Evolutionary conservation across 2,888 invertebrate genomes (phyloP).

Genomic region (Ochlodes sylvanus): DNA sequence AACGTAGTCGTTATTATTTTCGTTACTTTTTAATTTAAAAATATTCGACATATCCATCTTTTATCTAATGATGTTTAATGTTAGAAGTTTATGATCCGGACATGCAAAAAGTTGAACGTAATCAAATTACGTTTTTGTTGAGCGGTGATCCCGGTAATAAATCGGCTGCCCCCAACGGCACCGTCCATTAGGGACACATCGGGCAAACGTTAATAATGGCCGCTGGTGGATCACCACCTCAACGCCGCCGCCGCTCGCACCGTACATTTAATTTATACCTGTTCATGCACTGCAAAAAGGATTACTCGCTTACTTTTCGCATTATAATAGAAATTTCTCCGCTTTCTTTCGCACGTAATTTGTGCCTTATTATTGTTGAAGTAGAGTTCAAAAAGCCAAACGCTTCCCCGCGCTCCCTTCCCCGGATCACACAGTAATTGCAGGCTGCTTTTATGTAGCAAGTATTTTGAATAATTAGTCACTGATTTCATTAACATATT

Average conservation of each 20-base stretch:
- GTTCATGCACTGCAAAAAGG: slow-evolving; percentile 10
- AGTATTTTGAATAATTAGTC: slow-evolving; percentile 47
- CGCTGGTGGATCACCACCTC: neutral
- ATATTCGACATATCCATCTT: too few relatives aligned
- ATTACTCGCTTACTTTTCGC: slow-evolving; percentile 2
- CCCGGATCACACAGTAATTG: slow-evolving; percentile 37
- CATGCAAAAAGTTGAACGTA: too few relatives aligned
- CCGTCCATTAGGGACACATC: slow-evolving; percentile 2
- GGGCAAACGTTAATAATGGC: slow-evolving; percentile 11
- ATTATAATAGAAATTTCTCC: slow-evolving; percentile 19
- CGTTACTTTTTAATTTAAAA: too few relatives aligned
- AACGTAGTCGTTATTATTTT: too few relatives aligned
- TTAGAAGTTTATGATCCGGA: too few relatives aligned
- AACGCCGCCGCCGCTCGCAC: neutral
- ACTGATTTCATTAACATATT: slow-evolving; percentile 49
- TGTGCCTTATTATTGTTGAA: neutral
- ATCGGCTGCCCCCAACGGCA: neutral
- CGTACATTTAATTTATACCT: slow-evolving; percentile 16
- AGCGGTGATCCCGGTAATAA: too few relatives aligned
- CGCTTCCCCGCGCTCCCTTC: neutral
- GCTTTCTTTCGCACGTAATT: slow-evolving; percentile 10
- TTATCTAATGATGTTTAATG: too few relatives aligned
- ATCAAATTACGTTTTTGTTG: slow-evolving; percentile 1
- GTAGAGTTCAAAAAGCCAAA: slow-evolving; percentile 2
- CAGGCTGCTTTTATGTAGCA: slow-evolving; percentile 35